Evolutionary conservation across 2,888 invertebrate genomes (phyloP).

Genomic region (Pollenia labialis): DNA sequence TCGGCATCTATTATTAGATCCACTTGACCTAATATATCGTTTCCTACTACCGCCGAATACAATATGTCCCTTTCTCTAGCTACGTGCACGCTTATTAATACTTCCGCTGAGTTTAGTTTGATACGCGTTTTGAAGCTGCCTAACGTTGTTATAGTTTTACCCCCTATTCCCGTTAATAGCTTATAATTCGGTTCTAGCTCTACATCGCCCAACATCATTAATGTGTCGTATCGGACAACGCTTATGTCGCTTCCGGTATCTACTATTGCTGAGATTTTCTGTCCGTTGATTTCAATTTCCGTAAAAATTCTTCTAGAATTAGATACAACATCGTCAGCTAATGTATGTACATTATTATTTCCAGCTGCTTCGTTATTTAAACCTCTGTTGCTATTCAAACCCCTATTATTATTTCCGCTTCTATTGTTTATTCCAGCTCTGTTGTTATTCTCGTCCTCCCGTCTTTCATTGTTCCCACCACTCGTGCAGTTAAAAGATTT

Average conservation of each 20-base stretch:
- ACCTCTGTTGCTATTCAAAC: no score
- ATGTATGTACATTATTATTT: neutral
- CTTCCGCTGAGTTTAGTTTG: slow-evolving; percentile 27
- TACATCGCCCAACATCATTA: slow-evolving; percentile 30
- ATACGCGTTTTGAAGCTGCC: slow-evolving; percentile 34
- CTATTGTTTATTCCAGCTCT: no score
- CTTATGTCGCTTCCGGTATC: slow-evolving; percentile 66
- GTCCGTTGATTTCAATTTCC: neutral
- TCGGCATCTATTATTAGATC: no score
- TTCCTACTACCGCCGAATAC: no score
- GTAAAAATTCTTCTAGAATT: no score
- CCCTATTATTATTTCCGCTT: neutral
- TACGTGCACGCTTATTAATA: slow-evolving; percentile 54
- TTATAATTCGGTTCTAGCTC: neutral
- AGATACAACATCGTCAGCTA: neutral
- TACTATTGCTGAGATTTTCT: slow-evolving; percentile 44
- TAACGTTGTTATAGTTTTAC: slow-evolving; percentile 27
- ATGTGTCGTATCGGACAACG: slow-evolving; percentile 42
- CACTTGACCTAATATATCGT: no score
- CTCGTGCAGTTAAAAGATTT: slow-evolving; percentile 4
- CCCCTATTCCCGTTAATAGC: slow-evolving; percentile 17
- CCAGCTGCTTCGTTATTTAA: neutral
- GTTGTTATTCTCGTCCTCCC: neutral
- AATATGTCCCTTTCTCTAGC: slow-evolving; percentile 10
- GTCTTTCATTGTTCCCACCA: no score